Evolutionary conservation across 2,888 invertebrate genomes (phyloP).

Genomic region (Abrostola tripartita): DNA sequence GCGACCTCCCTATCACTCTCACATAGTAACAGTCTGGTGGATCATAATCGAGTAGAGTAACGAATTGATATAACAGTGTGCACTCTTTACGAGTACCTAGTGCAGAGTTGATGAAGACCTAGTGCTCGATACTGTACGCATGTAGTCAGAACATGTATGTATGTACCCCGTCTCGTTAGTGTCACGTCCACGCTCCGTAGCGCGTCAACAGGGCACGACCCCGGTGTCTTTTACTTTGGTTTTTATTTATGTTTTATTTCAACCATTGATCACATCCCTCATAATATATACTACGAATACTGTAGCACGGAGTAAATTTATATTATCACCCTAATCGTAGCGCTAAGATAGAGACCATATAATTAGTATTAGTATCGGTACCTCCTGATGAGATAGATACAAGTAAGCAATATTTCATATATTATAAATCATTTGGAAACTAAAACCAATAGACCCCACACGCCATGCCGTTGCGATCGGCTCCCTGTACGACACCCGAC

Average conservation of each 20-base stretch:
- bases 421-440: background rate
- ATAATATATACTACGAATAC: conserved; percentile 21
- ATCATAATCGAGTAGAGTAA: background rate
- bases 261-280: conserved; percentile 48
- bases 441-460: too few relatives aligned
- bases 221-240: conserved; percentile 21
- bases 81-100: background rate
- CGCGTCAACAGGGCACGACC: conserved; percentile 10
- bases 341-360: conserved; percentile 16
- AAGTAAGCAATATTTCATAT: background rate
- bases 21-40: background rate
- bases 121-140: background rate
- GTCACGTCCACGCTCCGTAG: background rate
- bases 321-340: conserved; percentile 14
- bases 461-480: too few relatives aligned
- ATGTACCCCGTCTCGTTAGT: background rate
- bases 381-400: conserved; percentile 4
- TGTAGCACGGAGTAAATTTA: conserved; percentile 5
- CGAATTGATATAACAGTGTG: background rate
- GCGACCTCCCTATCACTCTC: background rate
- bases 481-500: too few relatives aligned
- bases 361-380: conserved; percentile 5
- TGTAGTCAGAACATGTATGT: background rate
- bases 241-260: conserved; percentile 40
- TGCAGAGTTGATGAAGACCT: background rate